Evolutionary conservation across 2,888 invertebrate species (phyloP), one percentile per base, ranked within the genome.

Genomic region (Diarsia brunnea): DNA sequence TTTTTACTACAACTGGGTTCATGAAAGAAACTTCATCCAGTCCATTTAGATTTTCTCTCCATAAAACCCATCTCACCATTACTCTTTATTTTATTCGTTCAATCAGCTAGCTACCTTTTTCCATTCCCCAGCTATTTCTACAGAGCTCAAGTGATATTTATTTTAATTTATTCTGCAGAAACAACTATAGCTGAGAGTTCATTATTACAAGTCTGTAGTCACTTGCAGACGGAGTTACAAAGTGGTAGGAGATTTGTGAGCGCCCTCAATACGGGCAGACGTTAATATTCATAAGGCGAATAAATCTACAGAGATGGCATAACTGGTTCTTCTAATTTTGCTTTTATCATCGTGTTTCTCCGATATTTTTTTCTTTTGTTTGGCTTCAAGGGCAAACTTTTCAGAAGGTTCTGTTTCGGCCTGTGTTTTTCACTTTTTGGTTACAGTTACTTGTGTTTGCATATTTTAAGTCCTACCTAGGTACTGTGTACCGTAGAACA

Each of bases 201-300:
- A 91, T 92, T 90, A 91, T 88, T 86, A 89, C 83, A 78, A 78
- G 87, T 77, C 78, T 77, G 82, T 79, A 88, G 89, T 90, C 90
- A 88, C 84, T 91, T 84, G 69, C 84, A 89, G 89, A 81, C 81
- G 86, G 90, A 91, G 91, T 91, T 92, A 92, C 93, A 92, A 92
- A 94, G 91, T 91, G 90, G 88, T 81, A 82, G 90, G 89, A 90
- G 91, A 91, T 92, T 91, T 86, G 89, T 91, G 91, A 91, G 91
- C 89, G 83, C 89, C 89, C 91, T 91, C 91, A 89, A 93, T 93
- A 93, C 89, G 90, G 90, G 61, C 75, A 31, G 53, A 24, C 74
- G 82, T 86, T 74, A 88, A 88, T 89, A 89, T 87, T 89, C 83
- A 88, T 87, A 86, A 87, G 84, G 82, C 45, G 45, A 67, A 75